Base-by-base conservation (phyloP, 1,140 invertebrate species). In the Hypsibius dujardini region DNA sequence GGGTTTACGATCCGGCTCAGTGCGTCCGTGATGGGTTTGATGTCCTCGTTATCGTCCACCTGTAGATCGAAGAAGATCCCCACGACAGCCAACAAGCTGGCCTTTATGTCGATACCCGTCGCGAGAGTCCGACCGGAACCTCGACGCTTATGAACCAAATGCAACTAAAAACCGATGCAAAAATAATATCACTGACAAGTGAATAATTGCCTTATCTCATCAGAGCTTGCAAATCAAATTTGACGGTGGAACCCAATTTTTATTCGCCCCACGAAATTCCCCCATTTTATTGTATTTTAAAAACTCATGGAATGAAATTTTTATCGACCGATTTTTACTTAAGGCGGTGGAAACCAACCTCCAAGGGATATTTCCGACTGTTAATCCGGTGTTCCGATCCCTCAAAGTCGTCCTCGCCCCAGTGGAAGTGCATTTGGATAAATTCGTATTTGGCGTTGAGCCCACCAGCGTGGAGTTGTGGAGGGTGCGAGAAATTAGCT, bases 311-410 rank as follows among this genome's bases (percentile, higher is more conserved):
- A 12, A 56, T n/a, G 50, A n/a, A 56, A 56, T n/a, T 12, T 56
- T 56, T 56, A 56, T 7, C n/a, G 50, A 0, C 50, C 50, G n/a
- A 12, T 56, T 56, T 7, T 7, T 7, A 56, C 7, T 12, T 56
- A 56, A 67, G 12, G 12, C 7, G 12, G 3, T 3, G 45, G 12
- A 42, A 45, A 15, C 62, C 12, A 69, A 78, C 77, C 72, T 79
- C 78, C 40, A 76, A 69, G 1, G 79, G 79, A 72, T 76, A 85
- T 76, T 79, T 79, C 71, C 78, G 77, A 45, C 85, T 84, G 74
- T 91, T 88, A 42, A 95, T 87, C 42, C 84, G 84, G 80, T 93
- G 91, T 80, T 96, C 93, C 1, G 90, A 92, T 46, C 92, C 92
- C 69, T 86, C 78, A 0, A 82, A 82, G 75, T 91, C 86, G 72